Conservation (phyloP, 2,888 invertebrate species). For the Marasmarcha lunaedactyla region DNA sequence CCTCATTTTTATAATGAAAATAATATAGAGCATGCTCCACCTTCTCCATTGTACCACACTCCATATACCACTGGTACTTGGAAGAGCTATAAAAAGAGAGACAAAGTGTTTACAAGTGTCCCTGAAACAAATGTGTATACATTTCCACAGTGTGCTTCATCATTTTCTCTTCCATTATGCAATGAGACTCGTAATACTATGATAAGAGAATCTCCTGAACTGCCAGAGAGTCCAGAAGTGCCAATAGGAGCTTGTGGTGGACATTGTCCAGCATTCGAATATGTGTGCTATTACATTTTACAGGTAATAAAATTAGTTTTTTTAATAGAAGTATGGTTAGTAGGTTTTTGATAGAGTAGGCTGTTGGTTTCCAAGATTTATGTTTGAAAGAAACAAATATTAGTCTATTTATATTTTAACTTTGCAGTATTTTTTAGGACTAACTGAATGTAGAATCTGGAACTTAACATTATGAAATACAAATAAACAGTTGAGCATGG, state of each 20-base stretch:
- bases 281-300: slow-evolving; percentile 77
- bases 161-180: slow-evolving; percentile 54
- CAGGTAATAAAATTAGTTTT: slow-evolving; percentile 53
- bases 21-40: slow-evolving; percentile 43
- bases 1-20: slow-evolving; percentile 49
- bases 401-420: too few relatives aligned
- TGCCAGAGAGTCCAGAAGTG: slow-evolving; percentile 56
- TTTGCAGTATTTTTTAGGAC: too few relatives aligned
- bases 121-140: slow-evolving; percentile 32
- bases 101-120: slow-evolving; percentile 29
- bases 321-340: slow-evolving; percentile 1
- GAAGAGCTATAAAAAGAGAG: slow-evolving; percentile 39
- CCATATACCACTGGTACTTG: slow-evolving; percentile 55
- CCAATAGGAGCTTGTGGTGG: slow-evolving; percentile 76
- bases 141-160: slow-evolving; percentile 54
- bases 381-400: too few relatives aligned
- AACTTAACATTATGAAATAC: too few relatives aligned
- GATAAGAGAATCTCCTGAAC: slow-evolving; percentile 28
- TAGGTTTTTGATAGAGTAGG: too few relatives aligned
- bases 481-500: neutral
- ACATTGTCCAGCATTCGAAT: slow-evolving; percentile 77
- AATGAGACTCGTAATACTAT: slow-evolving; percentile 19
- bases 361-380: too few relatives aligned
- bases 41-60: slow-evolving; percentile 59
- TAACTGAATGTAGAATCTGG: too few relatives aligned